Evolutionary conservation across 2,797 vertebrate genomes (phyloP).

Genomic region (Sebastolobus altivelis): DNA sequence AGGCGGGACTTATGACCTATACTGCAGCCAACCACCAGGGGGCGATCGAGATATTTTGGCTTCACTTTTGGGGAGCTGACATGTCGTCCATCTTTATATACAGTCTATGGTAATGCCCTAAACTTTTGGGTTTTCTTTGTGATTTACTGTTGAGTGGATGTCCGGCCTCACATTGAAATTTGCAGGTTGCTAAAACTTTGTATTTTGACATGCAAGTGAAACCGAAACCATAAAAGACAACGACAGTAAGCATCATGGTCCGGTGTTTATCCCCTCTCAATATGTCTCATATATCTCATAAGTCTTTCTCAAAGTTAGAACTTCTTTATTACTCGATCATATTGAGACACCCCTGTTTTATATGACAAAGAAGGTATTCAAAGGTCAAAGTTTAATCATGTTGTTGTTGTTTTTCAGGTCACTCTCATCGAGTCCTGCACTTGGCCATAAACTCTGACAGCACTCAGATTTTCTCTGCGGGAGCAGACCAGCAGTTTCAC

Average conservation of each 20-base stretch:
- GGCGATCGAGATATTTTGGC: no score
- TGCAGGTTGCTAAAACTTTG: neutral
- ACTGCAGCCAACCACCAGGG: no score
- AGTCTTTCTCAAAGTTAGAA: neutral
- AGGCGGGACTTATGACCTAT: no score
- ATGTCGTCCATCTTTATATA: no score
- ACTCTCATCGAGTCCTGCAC: constrained; percentile 83
- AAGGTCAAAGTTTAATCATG: neutral
- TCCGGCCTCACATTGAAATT: neutral
- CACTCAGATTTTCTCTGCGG: constrained; percentile 81
- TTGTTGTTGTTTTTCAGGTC: constrained; percentile 72
- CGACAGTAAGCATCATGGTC: neutral
- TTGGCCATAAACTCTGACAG: constrained; percentile 77
- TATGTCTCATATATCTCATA: neutral
- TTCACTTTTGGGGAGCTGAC: no score
- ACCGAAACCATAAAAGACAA: neutral
- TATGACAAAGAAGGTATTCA: neutral
- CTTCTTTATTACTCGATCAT: neutral
- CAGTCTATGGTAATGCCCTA: no score
- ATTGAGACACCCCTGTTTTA: neutral
- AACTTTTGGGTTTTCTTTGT: neutral
- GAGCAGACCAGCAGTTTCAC: constrained; percentile 76
- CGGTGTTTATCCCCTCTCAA: neutral
- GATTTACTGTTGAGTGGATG: neutral
- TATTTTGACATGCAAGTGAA: neutral